Conservation (phyloP, 2,888 invertebrate genomes). For the Ellobium chinense region DNA sequence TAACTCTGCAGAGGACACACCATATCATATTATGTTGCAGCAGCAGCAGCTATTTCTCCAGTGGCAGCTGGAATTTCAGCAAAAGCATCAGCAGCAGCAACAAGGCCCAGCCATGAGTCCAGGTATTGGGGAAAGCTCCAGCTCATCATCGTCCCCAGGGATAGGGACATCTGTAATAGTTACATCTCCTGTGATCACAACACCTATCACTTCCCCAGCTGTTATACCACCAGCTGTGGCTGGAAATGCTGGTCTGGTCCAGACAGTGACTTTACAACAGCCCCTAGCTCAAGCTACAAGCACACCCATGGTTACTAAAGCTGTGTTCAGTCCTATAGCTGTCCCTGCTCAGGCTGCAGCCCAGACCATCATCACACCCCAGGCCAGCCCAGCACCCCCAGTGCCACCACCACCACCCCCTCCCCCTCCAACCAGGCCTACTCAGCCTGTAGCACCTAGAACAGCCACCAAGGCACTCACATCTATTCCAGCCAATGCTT, state of each 20-base stretch:
- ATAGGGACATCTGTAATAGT: slow-evolving; percentile 56
- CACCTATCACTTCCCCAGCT: slow-evolving; percentile 32
- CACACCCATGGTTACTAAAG: neutral
- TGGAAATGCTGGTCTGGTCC: neutral
- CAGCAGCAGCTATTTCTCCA: slow-evolving; percentile 96
- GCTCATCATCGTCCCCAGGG: slow-evolving; percentile 57
- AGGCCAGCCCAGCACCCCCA: slow-evolving; percentile 54
- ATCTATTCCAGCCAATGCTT: slow-evolving; percentile 44
- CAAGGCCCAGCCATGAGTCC: slow-evolving; percentile 55
- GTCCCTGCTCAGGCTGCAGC: slow-evolving; percentile 30
- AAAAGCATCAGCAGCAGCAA: slow-evolving; percentile 81
- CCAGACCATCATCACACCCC: slow-evolving; percentile 43
- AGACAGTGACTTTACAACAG: neutral
- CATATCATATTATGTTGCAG: slow-evolving; percentile 83
- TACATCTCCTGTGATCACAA: slow-evolving; percentile 54
- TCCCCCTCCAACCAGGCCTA: slow-evolving; percentile 37
- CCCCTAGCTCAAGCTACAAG: slow-evolving; percentile 48
- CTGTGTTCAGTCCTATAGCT: slow-evolving; percentile 19
- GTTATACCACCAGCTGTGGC: slow-evolving; percentile 44
- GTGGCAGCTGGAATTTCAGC: slow-evolving; percentile 89
- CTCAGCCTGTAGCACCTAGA: slow-evolving; percentile 42
- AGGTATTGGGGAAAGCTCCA: slow-evolving; percentile 3
- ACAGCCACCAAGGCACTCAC: slow-evolving; percentile 24
- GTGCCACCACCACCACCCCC: slow-evolving; percentile 52
- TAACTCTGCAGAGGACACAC: slow-evolving; percentile 56